Conservation (phyloP, 2,797 vertebrate species). For the Hyperoplus immaculatus region DNA sequence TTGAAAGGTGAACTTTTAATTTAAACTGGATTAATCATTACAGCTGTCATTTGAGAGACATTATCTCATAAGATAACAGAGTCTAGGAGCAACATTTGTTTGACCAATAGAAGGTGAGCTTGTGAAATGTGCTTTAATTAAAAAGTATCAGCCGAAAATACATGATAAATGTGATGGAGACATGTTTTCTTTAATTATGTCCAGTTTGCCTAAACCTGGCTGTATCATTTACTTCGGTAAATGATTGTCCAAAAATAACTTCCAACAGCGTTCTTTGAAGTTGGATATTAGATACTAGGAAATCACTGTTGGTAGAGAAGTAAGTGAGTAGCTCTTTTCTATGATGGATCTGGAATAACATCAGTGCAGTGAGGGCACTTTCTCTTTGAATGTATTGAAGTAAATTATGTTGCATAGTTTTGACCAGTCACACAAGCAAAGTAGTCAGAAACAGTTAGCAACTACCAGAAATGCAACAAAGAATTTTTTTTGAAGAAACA, state of each 20-base stretch:
- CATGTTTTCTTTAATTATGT: background rate
- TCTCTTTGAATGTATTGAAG: background rate
- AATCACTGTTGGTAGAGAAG: no score
- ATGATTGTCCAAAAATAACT: background rate
- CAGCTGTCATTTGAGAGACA: slow-evolving; percentile 1
- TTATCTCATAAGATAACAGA: background rate
- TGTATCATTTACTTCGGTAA: background rate
- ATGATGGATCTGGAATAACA: background rate
- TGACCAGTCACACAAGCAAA: background rate
- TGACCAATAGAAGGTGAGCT: background rate
- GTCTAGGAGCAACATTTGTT: slow-evolving; percentile 8
- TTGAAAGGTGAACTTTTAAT: slow-evolving; percentile 11
- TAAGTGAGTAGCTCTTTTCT: background rate
- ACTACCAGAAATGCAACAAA: no score
- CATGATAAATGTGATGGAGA: background rate
- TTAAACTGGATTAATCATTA: slow-evolving; percentile 14
- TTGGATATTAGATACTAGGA: background rate
- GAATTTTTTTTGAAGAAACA: background rate
- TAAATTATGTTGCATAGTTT: background rate
- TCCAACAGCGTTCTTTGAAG: background rate
- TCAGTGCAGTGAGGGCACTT: background rate
- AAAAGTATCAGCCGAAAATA: background rate
- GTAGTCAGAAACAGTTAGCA: no score
- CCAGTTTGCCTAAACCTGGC: background rate
- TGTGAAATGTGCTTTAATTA: slow-evolving; percentile 23